Percentiles rank a stretch among this genome's conserved stretches.
Evolutionary conservation across 2,888 invertebrate species (phyloP).

Genomic region (Creontiades dilutus): DNA sequence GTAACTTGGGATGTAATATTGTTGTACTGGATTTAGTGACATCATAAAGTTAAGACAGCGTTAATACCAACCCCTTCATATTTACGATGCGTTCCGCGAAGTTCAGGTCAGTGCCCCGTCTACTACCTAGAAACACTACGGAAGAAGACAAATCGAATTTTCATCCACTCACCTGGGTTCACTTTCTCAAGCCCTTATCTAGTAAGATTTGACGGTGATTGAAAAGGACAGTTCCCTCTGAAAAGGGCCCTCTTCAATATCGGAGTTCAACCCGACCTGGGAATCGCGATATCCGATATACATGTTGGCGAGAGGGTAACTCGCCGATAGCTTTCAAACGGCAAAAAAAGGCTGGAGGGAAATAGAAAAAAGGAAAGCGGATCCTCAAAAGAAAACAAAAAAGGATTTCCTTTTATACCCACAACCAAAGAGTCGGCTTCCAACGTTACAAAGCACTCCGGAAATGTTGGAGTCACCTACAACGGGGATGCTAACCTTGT

Average conservation of each 20-base stretch:
- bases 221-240: neutral
- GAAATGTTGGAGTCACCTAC: neutral
- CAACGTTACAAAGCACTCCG: neutral
- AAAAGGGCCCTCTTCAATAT: neutral
- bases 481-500: neutral
- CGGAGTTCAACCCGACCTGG: neutral
- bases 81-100: no score
- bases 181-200: neutral
- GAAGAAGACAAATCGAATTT: neutral
- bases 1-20: no score
- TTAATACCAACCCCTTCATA: no score
- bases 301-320: neutral
- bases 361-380: neutral
- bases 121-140: no score
- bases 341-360: neutral
- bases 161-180: neutral
- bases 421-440: neutral
- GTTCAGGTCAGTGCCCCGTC: no score
- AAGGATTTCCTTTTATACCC: neutral
- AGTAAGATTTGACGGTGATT: neutral
- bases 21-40: no score
- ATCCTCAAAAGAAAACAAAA: conserved; percentile 28
- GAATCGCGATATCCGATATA: conserved; percentile 22
- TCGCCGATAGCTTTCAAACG: neutral
- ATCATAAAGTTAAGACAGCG: no score